Conservation (phyloP, 37 sponge, comb jelly and placozoan genomes). For the Ephydatia muelleri region DNA sequence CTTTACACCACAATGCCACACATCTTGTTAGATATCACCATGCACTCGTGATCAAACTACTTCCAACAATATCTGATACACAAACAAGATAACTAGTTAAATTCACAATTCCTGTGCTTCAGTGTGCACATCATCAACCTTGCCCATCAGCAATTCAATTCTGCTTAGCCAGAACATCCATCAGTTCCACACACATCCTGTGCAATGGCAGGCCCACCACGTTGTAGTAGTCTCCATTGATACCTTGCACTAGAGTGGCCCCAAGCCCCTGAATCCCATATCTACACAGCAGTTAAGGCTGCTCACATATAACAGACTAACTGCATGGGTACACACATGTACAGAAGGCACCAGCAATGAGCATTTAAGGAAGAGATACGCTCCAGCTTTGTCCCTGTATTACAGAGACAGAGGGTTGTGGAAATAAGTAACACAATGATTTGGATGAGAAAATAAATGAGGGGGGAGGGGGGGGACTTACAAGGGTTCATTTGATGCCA, state of each 20-base stretch:
- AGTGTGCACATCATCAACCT: too few species aligned
- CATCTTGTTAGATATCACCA: too few species aligned
- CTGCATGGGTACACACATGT: background rate
- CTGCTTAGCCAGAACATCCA: conserved; percentile 33
- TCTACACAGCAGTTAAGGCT: conserved; percentile 12
- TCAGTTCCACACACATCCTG: conserved; percentile 61
- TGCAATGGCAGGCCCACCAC: conserved; percentile 93
- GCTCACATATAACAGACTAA: background rate
- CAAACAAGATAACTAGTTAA: too few species aligned
- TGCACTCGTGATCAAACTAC: too few species aligned
- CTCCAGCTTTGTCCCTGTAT: conserved; percentile 88
- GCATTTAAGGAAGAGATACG: conserved; percentile 52
- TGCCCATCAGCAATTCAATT: too few species aligned
- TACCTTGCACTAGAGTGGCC: conserved; percentile 73
- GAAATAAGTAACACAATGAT: conserved; percentile 2
- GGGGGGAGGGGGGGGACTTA: conserved; percentile 8
- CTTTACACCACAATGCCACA: too few species aligned
- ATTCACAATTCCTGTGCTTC: too few species aligned
- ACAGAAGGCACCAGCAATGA: too few species aligned
- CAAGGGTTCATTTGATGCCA: conserved; percentile 87
- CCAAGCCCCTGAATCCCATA: conserved; percentile 93
- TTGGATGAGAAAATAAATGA: background rate
- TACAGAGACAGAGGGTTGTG: conserved; percentile 1
- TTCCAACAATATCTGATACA: too few species aligned
- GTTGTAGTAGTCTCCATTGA: conserved; percentile 89